phyloP scores from a whole-genome alignment of 2,888 invertebrate species.

The Coelopa pilipes region DNA sequence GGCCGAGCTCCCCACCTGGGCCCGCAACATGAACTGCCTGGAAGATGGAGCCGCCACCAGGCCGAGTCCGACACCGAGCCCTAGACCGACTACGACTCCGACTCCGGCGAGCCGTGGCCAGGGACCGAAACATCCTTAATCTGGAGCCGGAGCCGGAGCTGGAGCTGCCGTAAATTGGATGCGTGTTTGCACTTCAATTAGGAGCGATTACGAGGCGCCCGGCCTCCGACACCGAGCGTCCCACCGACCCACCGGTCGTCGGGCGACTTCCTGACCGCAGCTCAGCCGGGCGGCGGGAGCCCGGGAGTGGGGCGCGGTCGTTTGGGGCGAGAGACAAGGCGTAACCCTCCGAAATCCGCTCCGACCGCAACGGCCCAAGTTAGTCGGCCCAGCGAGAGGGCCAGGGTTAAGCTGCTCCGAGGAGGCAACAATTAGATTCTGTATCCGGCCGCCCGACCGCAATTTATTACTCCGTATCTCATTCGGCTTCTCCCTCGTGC shows the following conservation, averaged over 20 bases:
- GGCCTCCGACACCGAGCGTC: not conserved
- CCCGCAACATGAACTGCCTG: not conserved
- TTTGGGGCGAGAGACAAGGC: constrained; percentile 2
- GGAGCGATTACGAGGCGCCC: constrained; percentile 4
- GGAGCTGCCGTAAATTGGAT: constrained; percentile 29
- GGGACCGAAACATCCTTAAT: constrained; percentile 7
- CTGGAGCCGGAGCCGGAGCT: constrained; percentile 13
- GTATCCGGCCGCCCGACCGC: constrained; percentile 43
- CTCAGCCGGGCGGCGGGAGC: not conserved
- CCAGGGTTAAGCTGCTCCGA: constrained; percentile 30
- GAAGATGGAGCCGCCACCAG: not conserved
- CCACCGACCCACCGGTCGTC: constrained; percentile 1
- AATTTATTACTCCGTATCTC: constrained; percentile 51
- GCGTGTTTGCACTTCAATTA: constrained; percentile 37
- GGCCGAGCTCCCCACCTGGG: not conserved
- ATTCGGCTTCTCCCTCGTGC: constrained; percentile 42
- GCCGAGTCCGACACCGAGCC: not conserved
- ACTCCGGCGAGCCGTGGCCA: not conserved
- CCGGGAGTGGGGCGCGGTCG: not conserved
- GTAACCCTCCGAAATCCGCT: constrained; percentile 10
- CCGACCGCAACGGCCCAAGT: constrained; percentile 18
- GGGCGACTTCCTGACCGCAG: not conserved
- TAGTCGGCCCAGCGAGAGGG: constrained; percentile 18
- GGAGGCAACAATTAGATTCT: constrained; percentile 43
- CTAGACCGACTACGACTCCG: not conserved